A percentile compares a stretch with the other conserved stretches of the same genome.
These are phyloP conservation scores for Glyphotaelius pellucidus DNA, from an alignment of 2,888 invertebrate species.

Conservation along the genomic window DNA sequence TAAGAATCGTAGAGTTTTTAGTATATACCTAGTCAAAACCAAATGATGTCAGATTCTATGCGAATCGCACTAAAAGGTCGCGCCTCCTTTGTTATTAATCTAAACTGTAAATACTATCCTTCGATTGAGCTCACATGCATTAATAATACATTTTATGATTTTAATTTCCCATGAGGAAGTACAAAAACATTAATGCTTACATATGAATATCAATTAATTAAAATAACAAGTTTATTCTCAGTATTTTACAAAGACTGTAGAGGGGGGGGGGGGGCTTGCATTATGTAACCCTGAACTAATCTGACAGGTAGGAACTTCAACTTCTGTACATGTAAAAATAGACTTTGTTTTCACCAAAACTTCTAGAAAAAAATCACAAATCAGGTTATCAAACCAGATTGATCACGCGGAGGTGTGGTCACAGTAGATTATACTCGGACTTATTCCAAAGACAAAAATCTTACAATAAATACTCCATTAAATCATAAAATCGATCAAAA, in stretches of 20 bases:
- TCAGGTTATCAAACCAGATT: background rate
- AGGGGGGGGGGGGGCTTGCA: background rate
- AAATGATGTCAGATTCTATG: no score
- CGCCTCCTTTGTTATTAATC: no score
- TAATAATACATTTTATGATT: background rate
- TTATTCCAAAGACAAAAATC: background rate
- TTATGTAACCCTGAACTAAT: background rate
- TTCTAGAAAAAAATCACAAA: background rate
- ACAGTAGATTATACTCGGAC: background rate
- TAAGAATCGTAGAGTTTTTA: no score
- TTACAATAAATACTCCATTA: background rate
- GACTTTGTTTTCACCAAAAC: background rate
- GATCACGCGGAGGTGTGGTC: background rate
- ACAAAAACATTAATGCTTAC: background rate
- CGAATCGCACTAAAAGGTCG: no score
- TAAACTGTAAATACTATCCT: no score
- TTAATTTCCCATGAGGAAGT: no score
- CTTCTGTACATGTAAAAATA: background rate
- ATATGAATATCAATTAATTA: background rate
- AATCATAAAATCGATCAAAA: no score
- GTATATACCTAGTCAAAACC: no score
- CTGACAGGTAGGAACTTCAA: background rate
- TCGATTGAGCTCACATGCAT: no score
- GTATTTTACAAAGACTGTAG: background rate
- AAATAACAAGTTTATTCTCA: background rate